Base-by-base conservation (phyloP, 2,888 invertebrate genomes). In the Leptopterna dolabrata region DNA sequence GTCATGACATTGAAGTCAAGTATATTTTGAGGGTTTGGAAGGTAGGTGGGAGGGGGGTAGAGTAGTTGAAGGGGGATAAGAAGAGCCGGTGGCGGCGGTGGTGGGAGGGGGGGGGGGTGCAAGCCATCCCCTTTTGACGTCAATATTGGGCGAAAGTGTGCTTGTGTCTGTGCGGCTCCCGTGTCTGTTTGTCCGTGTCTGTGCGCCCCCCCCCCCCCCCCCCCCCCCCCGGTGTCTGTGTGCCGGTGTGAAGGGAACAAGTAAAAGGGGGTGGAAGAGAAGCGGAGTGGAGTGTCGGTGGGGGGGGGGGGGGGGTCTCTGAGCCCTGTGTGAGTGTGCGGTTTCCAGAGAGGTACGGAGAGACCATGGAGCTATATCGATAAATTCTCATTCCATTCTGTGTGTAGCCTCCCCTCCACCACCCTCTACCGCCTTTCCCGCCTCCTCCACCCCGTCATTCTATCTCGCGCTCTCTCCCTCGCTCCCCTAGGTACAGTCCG, bases 301-400 rank as follows among this genome's bases (percentile, higher is more conserved):
- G 19, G 55, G 4, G 51, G 14, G 45, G 11, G 47, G 16, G 11
- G 29, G 81, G 47, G 24, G 63, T 27, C 63, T 24, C 63, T 63
- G 63, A 63, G 63, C 63, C 63, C 76, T 30, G 76, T 47, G 80
- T 30, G 87, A 87, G 80, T 80, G 80, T 80, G 87, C 80, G 70
- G 85, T 83, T 83, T 83, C 63, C 63, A 83, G 83, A 41, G 86
- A 86, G 86, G 86, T 83, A 83, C 83, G 70, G 83, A 83, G 86
- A 86, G 86, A 86, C 76, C 86, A 76, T 76, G 85, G 88, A 87
- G 89, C 88, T 89, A 89, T 89, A 89, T 89, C 89, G 89, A 89
- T 89, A 89, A 89, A 89, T 89, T 89, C 89, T 88, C 89, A 89
- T 89, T 89, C 89, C 89, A 87, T 88, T 86, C 88, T 88, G 88